Evolutionary conservation across 2,888 invertebrate genomes (phyloP).

Genomic region (Mesorhabditis spiculigera): DNA sequence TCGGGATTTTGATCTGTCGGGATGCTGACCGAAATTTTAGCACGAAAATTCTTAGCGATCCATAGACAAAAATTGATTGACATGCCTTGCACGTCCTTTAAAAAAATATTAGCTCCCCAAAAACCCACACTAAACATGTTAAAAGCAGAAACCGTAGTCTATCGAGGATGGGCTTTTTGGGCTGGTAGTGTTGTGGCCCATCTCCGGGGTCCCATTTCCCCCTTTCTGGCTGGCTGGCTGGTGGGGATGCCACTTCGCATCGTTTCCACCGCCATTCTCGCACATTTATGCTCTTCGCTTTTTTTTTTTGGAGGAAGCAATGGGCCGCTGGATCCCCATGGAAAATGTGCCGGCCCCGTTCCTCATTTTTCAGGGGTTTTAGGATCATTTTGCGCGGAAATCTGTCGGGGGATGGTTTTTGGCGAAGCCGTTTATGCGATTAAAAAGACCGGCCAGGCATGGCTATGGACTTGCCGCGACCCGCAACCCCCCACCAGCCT

Average conservation of each 20-base stretch:
- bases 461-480: too few species aligned
- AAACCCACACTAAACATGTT: background rate
- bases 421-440: too few species aligned
- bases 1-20: constrained; percentile 8
- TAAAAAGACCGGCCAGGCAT: too few species aligned
- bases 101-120: too few species aligned
- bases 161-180: background rate
- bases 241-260: background rate
- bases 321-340: too few species aligned
- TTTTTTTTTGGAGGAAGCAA: too few species aligned
- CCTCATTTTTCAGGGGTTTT: too few species aligned
- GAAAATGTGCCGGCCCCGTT: too few species aligned
- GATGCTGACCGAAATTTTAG: background rate
- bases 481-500: too few species aligned
- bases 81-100: background rate
- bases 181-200: background rate
- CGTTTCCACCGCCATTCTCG: background rate
- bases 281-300: too few species aligned
- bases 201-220: background rate
- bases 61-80: background rate
- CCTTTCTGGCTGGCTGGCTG: background rate
- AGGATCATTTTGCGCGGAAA: too few species aligned
- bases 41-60: background rate
- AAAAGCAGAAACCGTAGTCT: background rate
- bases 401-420: too few species aligned